Evolutionary conservation across 2,797 vertebrate genomes (phyloP), one percentile per base, ranked within the genome.

Genomic region (Podarcis lilfordi): DNA sequence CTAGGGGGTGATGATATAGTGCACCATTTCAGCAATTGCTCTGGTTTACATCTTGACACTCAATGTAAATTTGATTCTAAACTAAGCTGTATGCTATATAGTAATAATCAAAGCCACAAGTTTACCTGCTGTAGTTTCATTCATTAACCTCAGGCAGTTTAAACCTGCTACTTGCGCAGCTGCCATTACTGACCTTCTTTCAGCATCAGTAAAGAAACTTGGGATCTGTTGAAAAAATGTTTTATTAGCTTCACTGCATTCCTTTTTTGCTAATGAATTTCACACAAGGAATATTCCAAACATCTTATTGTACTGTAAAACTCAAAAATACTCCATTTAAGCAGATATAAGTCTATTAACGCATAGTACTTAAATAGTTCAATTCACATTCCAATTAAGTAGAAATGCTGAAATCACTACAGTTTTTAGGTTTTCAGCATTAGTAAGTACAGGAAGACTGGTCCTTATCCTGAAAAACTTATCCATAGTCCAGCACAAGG

Each of bases 141-240:
- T 97, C 97, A 97, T 97, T 89, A 97, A 92, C 86, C 96, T 96
- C 92, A 97, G 94, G 92, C 97, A 97, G 90, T 97, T 97, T 93
- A 97, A 95, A 78, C 97, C 97, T 83, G 97, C 97, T n/a, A 97
- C 96, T 89, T 97, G 97, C 27, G 96, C 97, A 90, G 97, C 97
- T 43, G 97, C 97, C 95, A 97, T 96, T 92, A 97, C 97, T 88
- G 97, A 97, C 78, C 97, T 96, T 77, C 97, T 97, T 91, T 97
- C 97, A 10, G 96, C 95, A 94, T 97, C 97, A 89, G 96, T 97
- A 93, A 97, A 97, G 91, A 97, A 97, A 91, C 96, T 96, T 7
- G 97, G 97, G 85, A 97, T 96, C 97, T 97, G 92, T 90, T 88
- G 91, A 80, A 83, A 92, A 61, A 66, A 88, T 10, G 21, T 89